Evolutionary conservation across 2,888 invertebrate genomes (phyloP).

Genomic region (Deilephila porcellus): DNA sequence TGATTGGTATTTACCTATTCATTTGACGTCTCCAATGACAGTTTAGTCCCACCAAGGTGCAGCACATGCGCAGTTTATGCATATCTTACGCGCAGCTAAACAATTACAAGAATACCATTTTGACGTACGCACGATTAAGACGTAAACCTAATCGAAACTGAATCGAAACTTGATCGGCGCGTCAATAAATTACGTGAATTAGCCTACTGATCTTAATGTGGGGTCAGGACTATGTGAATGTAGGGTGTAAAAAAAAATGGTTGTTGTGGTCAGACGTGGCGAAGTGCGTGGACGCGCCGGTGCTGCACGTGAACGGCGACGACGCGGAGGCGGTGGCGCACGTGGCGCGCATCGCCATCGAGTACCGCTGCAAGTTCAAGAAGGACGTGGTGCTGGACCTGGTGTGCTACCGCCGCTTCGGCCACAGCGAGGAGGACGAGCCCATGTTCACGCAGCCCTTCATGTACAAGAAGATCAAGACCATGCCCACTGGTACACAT

Average conservation of each 20-base stretch:
- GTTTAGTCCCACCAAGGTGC: no score
- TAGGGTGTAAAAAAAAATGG: neutral
- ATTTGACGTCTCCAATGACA: no score
- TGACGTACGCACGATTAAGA: no score
- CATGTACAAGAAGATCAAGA: slow-evolving; percentile 95
- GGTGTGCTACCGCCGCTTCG: slow-evolving; percentile 93
- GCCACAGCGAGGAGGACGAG: slow-evolving; percentile 97
- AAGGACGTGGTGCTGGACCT: slow-evolving; percentile 94
- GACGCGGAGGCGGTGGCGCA: slow-evolving; percentile 96
- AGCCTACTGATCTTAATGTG: no score
- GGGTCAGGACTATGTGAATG: no score
- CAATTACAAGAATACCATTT: no score
- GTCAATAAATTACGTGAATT: no score
- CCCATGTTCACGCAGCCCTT: slow-evolving; percentile 97
- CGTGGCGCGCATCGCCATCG: slow-evolving; percentile 94
- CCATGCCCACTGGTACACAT: slow-evolving; percentile 80
- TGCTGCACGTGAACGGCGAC: slow-evolving; percentile 97
- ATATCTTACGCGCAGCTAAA: no score
- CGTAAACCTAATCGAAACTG: no score
- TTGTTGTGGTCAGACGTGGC: slow-evolving; percentile 87
- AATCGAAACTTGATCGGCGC: no score
- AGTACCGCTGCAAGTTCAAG: slow-evolving; percentile 94
- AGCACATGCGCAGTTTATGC: no score
- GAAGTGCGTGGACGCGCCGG: slow-evolving; percentile 95
- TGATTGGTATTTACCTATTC: no score